Evolutionary conservation across 2,797 vertebrate genomes (phyloP).

Genomic region (Takifugu rubripes): DNA sequence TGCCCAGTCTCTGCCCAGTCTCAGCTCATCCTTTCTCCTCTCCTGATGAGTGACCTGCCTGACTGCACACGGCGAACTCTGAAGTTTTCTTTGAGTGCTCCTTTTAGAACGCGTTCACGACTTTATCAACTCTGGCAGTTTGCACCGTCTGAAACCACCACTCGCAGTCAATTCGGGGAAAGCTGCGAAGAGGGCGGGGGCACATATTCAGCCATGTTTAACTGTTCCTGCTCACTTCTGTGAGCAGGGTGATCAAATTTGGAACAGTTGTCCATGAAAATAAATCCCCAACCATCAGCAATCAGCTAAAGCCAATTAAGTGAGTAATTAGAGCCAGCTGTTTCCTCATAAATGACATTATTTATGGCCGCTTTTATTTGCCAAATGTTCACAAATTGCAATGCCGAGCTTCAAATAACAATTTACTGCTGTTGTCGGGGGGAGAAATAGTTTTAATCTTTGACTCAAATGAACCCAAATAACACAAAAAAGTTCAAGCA

Average conservation of each 20-base stretch:
- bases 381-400: too few relatives aligned
- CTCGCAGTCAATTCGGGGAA: background rate
- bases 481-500: too few relatives aligned
- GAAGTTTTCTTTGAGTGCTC: conserved; percentile 23
- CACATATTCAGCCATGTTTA: conserved; percentile 3
- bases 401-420: too few relatives aligned
- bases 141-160: background rate
- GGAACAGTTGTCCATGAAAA: conserved; percentile 20
- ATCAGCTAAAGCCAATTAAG: conserved; percentile 37
- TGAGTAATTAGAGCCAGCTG: conserved; percentile 34
- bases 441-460: too few relatives aligned
- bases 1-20: too few relatives aligned
- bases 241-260: conserved; percentile 24
- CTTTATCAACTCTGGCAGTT: too few relatives aligned
- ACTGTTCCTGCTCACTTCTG: conserved; percentile 1
- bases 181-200: too few relatives aligned
- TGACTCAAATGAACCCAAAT: too few relatives aligned
- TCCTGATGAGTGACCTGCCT: conserved; percentile 51
- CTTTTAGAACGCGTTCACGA: conserved; percentile 12
- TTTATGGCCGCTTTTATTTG: background rate
- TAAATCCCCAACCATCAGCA: conserved; percentile 17
- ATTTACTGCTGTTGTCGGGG: too few relatives aligned
- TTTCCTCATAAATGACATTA: conserved; percentile 18
- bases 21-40: conserved; percentile 42
- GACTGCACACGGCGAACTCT: conserved; percentile 12